Conservation (phyloP, 1,140 invertebrate species). For the Cyphomyrmex costatus region DNA sequence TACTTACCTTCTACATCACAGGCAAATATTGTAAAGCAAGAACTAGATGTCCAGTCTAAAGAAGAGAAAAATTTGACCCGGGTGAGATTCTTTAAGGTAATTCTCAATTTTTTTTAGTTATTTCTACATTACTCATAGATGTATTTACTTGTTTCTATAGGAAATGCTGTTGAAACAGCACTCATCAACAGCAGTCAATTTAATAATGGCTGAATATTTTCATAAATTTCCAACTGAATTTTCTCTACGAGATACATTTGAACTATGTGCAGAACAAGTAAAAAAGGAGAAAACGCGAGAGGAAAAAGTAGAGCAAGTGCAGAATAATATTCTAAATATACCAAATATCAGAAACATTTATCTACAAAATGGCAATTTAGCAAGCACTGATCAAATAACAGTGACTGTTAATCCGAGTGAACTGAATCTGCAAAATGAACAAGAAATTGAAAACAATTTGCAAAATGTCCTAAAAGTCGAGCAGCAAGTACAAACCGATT, state of each 20-base stretch:
- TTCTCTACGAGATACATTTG: conserved; percentile 85
- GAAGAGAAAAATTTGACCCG: conserved; percentile 59
- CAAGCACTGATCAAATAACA: conserved; percentile 81
- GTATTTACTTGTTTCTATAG: conserved; percentile 49
- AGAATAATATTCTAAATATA: conserved; percentile 86
- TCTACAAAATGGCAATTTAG: conserved; percentile 81
- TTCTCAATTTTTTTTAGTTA: background rate
- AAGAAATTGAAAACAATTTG: conserved; percentile 76
- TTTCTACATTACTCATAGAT: background rate
- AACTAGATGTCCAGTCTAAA: conserved; percentile 70
- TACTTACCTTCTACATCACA: conserved; percentile 78
- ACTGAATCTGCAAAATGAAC: conserved; percentile 77
- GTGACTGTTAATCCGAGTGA: conserved; percentile 81
- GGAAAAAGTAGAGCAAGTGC: conserved; percentile 81
- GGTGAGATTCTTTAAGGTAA: conserved; percentile 49
- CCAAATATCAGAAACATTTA: conserved; percentile 82
- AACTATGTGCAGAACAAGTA: conserved; percentile 82
- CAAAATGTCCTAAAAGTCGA: conserved; percentile 79
- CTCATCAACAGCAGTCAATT: conserved; percentile 74
- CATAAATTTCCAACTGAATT: conserved; percentile 82
- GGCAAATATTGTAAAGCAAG: conserved; percentile 76
- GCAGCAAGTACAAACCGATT: conserved; percentile 82
- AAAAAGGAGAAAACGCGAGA: conserved; percentile 83
- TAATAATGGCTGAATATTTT: conserved; percentile 85
- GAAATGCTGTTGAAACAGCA: conserved; percentile 80